Conservation (phyloP, 2,888 invertebrate genomes). For the Hypena proboscidalis region DNA sequence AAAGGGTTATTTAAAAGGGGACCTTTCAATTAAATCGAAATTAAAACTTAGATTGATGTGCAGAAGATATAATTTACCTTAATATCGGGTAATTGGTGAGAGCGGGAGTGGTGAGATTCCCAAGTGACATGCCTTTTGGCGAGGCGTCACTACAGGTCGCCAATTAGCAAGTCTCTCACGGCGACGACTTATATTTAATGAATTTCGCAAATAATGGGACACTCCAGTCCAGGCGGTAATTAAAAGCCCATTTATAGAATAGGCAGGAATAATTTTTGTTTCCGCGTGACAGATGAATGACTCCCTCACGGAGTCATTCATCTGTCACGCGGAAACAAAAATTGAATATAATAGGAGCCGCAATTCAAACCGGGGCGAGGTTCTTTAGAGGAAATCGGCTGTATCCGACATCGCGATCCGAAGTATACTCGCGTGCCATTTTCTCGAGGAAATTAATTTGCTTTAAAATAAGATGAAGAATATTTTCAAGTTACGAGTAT, state of each 20-base stretch:
- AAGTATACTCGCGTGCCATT: conserved; percentile 1
- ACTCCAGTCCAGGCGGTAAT: conserved; percentile 56
- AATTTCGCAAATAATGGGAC: conserved; percentile 58
- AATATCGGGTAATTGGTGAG: conserved; percentile 53
- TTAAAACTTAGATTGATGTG: conserved; percentile 54
- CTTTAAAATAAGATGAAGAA: no score
- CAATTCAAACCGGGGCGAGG: conserved; percentile 7
- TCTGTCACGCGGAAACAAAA: conserved; percentile 40
- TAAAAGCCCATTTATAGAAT: conserved; percentile 63
- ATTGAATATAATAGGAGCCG: conserved; percentile 33
- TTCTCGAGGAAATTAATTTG: conserved; percentile 1
- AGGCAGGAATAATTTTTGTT: conserved; percentile 44
- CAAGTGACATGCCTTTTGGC: conserved; percentile 56
- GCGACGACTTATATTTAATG: conserved; percentile 53
- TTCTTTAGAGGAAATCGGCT: conserved; percentile 10
- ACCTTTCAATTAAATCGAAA: conserved; percentile 43
- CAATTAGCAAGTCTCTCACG: conserved; percentile 56
- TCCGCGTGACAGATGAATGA: conserved; percentile 36
- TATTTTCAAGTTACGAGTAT: no score
- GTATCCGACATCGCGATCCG: conserved; percentile 12
- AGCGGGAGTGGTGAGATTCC: conserved; percentile 46
- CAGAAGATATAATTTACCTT: conserved; percentile 57
- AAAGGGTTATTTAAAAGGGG: conserved; percentile 39
- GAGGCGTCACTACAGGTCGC: conserved; percentile 55
- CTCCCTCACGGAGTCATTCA: no score